Conservation (phyloP, 2,113 vertebrate species). For the Grantiella picta region DNA sequence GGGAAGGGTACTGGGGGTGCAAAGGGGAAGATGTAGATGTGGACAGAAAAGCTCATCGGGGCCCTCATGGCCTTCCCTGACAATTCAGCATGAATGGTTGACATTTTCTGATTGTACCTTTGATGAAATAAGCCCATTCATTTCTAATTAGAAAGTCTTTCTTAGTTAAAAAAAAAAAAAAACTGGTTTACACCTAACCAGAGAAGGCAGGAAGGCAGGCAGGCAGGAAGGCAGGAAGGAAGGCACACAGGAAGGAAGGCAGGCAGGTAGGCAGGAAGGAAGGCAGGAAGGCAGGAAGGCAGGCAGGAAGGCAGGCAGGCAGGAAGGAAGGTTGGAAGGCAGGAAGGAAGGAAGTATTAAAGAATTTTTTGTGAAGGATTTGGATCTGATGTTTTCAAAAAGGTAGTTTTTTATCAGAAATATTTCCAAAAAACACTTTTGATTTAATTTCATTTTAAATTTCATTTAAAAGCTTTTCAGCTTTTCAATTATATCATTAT, state of each 20-base stretch:
- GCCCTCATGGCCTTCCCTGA: neutral
- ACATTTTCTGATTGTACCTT: neutral
- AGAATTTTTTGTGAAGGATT: accelerated
- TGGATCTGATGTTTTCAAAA: neutral
- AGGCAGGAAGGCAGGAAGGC: no score
- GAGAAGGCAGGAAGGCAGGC: neutral
- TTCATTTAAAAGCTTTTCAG: neutral
- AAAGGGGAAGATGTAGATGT: neutral
- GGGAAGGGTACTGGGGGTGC: accelerated
- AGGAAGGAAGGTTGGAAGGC: no score
- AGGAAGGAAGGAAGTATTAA: no score
- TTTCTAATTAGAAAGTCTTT: neutral
- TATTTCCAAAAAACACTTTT: neutral
- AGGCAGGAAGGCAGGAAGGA: no score
- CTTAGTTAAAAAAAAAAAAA: neutral
- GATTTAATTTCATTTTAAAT: neutral
- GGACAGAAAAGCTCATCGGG: neutral
- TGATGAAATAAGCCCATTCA: neutral
- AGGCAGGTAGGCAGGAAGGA: no score
- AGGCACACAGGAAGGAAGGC: no score
- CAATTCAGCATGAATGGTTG: neutral
- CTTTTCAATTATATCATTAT: neutral
- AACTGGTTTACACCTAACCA: neutral
- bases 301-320: no score
- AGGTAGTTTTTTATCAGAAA: neutral